A percentile compares a stretch with the other conserved stretches of the same genome.
phyloP scores from a whole-genome alignment of 2,113 vertebrate genomes.

The Tachysurus vachellii region DNA sequence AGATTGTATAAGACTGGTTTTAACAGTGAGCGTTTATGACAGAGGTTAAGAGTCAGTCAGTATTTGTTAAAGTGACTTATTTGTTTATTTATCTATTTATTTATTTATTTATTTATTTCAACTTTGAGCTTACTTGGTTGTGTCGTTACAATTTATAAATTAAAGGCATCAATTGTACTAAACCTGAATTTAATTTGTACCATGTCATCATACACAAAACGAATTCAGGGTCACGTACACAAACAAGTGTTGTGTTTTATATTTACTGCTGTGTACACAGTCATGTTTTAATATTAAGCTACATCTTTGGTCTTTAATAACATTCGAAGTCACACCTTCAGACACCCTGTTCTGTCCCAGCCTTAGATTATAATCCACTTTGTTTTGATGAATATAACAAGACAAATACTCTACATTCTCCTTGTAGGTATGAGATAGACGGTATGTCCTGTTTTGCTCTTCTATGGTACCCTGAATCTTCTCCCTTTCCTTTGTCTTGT shows the following conservation, averaged over 20 bases:
- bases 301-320: background rate
- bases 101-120: background rate
- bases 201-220: background rate
- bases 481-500: slow-evolving; percentile 37
- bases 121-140: background rate
- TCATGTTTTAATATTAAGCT: background rate
- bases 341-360: background rate
- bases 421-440: background rate
- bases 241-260: background rate
- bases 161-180: background rate
- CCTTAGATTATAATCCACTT: background rate
- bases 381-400: background rate
- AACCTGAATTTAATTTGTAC: too few species aligned
- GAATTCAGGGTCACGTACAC: background rate
- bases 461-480: background rate
- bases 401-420: background rate
- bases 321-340: background rate
- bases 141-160: background rate
- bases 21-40: background rate
- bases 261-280: background rate
- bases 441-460: background rate
- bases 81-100: background rate
- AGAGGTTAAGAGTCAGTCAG: background rate
- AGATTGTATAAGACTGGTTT: background rate
- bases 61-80: too few species aligned